phyloP scores from a whole-genome alignment of 2,888 invertebrate species.

The Leucozona laternaria region DNA sequence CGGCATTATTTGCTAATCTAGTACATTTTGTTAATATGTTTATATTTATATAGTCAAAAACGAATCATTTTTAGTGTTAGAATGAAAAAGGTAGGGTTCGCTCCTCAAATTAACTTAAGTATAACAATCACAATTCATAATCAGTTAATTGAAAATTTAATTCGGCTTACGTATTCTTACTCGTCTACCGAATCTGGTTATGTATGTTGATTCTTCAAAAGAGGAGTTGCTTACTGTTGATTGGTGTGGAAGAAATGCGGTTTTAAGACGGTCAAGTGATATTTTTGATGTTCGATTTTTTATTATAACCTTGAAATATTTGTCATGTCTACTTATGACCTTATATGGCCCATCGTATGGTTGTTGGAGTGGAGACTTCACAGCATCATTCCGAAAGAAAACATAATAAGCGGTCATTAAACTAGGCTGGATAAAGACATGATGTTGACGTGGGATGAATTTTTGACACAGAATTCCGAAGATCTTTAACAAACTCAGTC shows the following conservation, averaged over 20 bases:
- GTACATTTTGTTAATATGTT: too few relatives aligned
- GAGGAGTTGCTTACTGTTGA: background rate
- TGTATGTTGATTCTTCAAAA: background rate
- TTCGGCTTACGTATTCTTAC: too few relatives aligned
- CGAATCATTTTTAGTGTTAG: too few relatives aligned
- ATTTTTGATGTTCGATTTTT: constrained; percentile 4
- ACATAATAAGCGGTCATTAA: background rate
- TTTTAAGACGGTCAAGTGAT: constrained; percentile 3
- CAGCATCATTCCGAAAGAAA: background rate
- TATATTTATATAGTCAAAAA: too few relatives aligned
- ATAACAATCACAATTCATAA: too few relatives aligned
- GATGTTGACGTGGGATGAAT: background rate
- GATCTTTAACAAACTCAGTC: constrained; percentile 5
- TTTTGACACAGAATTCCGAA: background rate
- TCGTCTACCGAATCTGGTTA: constrained; percentile 5
- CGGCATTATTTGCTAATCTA: too few relatives aligned
- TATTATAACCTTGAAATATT: background rate
- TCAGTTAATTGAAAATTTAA: too few relatives aligned
- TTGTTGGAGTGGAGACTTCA: background rate
- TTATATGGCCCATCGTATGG: constrained; percentile 8
- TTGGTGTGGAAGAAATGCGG: background rate
- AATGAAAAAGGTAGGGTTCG: too few relatives aligned
- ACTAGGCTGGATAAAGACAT: background rate
- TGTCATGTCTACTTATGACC: constrained; percentile 4
- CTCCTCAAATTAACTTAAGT: constrained; percentile 23